phyloP scores from a whole-genome alignment of 2,888 invertebrate species.

The Pammene aurita region DNA sequence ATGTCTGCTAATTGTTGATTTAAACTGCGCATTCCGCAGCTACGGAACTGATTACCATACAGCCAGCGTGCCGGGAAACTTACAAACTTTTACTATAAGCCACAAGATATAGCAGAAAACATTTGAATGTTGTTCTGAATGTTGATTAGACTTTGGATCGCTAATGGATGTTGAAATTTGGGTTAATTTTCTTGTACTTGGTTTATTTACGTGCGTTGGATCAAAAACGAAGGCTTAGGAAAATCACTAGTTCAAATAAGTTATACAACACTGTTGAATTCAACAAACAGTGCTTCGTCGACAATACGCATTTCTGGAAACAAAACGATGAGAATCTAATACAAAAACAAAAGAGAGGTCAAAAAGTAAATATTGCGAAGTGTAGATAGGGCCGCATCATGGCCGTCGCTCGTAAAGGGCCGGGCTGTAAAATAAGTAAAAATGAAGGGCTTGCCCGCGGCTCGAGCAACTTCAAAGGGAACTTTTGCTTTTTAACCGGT shows the following conservation, averaged over 20 bases:
- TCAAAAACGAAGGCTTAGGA: background rate
- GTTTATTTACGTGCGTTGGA: constrained; percentile 16
- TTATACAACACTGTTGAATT: constrained; percentile 28
- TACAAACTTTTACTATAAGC: constrained; percentile 77
- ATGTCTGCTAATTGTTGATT: constrained; percentile 67
- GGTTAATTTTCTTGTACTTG: constrained; percentile 28
- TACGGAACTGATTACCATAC: constrained; percentile 70
- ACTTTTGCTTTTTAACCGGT: constrained; percentile 79
- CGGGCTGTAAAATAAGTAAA: constrained; percentile 71
- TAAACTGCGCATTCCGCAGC: constrained; percentile 59
- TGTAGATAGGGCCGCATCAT: constrained; percentile 64
- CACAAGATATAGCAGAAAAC: constrained; percentile 31
- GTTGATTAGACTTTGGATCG: constrained; percentile 29
- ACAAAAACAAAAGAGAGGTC: constrained; percentile 42
- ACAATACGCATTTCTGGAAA: constrained; percentile 23
- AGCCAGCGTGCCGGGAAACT: constrained; percentile 57
- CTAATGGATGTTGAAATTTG: constrained; percentile 28
- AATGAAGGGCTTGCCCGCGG: constrained; percentile 67
- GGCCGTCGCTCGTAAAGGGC: constrained; percentile 67
- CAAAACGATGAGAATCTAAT: constrained; percentile 39
- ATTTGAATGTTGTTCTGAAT: constrained; percentile 35
- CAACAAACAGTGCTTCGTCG: constrained; percentile 25
- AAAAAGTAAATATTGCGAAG: constrained; percentile 53
- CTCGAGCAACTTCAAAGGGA: constrained; percentile 68
- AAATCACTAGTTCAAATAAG: constrained; percentile 15